Conservation (phyloP, 2,888 invertebrate species). For the Matsumyia berberina region DNA sequence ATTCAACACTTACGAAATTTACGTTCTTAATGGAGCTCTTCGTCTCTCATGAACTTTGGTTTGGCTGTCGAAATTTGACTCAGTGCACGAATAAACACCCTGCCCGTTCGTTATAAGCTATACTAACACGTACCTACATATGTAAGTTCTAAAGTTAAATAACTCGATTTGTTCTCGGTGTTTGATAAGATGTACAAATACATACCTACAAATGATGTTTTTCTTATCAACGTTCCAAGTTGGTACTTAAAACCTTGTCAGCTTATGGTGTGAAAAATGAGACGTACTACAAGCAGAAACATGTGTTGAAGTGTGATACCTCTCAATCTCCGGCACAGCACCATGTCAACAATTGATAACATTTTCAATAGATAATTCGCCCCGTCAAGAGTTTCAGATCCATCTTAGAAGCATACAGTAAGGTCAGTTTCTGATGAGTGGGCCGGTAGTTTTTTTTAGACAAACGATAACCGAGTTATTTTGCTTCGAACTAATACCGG, state of each 20-base stretch:
- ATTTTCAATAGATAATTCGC: too few species aligned
- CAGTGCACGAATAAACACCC: conserved; percentile 3
- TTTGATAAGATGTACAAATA: conserved; percentile 44
- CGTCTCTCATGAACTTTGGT: too few species aligned
- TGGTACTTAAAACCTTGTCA: conserved; percentile 28
- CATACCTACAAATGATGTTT: too few species aligned
- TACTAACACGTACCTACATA: not conserved
- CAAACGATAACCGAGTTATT: too few species aligned
- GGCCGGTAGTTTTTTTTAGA: too few species aligned
- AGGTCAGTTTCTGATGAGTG: too few species aligned
- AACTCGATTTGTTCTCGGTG: not conserved
- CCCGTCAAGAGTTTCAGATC: too few species aligned
- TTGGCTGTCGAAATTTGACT: too few species aligned
- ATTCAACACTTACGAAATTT: too few species aligned
- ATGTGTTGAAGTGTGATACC: conserved; percentile 43
- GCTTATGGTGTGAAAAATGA: conserved; percentile 32
- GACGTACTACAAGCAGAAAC: conserved; percentile 16
- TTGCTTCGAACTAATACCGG: too few species aligned
- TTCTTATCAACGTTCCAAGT: conserved; percentile 38
- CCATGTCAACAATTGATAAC: conserved; percentile 30
- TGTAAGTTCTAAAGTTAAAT: conserved; percentile 1
- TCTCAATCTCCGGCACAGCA: conserved; percentile 14
- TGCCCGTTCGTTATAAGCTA: not conserved
- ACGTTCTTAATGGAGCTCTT: too few species aligned
- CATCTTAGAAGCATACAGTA: too few species aligned